Base-by-base conservation (phyloP, 2,113 vertebrate species). In the Phocoena phocoena region DNA sequence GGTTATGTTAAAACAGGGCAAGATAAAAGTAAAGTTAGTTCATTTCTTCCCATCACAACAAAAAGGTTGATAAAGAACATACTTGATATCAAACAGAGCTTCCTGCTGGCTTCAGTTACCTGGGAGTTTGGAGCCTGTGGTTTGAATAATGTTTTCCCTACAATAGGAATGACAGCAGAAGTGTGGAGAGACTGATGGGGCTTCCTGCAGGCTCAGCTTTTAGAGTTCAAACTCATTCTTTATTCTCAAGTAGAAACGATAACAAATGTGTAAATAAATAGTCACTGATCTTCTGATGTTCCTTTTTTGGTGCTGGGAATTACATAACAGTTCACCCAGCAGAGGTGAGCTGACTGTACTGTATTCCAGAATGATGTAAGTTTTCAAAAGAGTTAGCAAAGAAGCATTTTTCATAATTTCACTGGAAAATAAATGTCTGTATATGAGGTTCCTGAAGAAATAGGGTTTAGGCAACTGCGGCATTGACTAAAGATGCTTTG, bases 141-240 rank as follows among this genome's bases (percentile, higher is more conserved):
- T 98, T 98, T 99, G 98, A 99, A 99, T 99, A 99, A 99, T 99
- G 99, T 98, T 98, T 98, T 95, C 87, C 97, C 98, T 98, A 99
- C 99, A 99, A 99, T 99, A 98, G 98, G 97, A 88, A 96, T 99
- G 99, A 99, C 99, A 99, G 99, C 99, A 99, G 99, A 99, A 99
- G 99, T 99, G 99, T 99, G 99, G 99, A 99, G 99, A 99, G 99
- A 99, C 98, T 99, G 99, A 99, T 99, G 99, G 99, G 99, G 98
- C 98, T 98, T 99, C 99, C 99, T 98, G 99, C 99, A 97, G 99
- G 88, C 98, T 98, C 96, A 94, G 98, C 98, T 98, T 99, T 98
- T 96, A 96, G 96, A 98, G 97, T 98, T 98, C 97, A 98, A 98
- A 98, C 98, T 98, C 98, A 98, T 99, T 98, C 98, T 99, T 99